Evolutionary conservation across 2,888 invertebrate genomes (phyloP).

Genomic region (Scaptomyza flava): DNA sequence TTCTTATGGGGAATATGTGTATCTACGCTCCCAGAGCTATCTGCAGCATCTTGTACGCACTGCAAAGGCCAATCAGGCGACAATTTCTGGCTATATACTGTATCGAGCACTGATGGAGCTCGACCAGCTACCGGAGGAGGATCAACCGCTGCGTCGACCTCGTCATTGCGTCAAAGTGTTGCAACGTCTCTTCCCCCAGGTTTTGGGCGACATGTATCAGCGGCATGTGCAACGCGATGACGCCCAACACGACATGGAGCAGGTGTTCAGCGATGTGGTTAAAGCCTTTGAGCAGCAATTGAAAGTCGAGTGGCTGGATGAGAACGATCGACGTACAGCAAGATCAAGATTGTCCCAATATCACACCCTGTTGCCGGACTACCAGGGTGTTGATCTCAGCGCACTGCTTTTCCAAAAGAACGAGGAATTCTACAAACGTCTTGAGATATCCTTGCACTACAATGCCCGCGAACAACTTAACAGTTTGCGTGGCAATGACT

Average conservation of each 20-base stretch:
- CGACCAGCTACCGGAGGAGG: slow-evolving; percentile 46
- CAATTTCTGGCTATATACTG: slow-evolving; percentile 78
- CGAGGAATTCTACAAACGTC: slow-evolving; percentile 70
- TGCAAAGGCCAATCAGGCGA: slow-evolving; percentile 55
- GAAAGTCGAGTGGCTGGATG: slow-evolving; percentile 72
- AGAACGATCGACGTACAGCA: slow-evolving; percentile 70
- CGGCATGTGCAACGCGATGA: slow-evolving; percentile 56
- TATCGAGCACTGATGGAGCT: slow-evolving; percentile 71
- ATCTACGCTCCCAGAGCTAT: slow-evolving; percentile 70
- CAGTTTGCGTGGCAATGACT: slow-evolving; percentile 57
- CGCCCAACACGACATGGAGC: slow-evolving; percentile 60
- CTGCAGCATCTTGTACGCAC: slow-evolving; percentile 67
- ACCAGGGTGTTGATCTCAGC: slow-evolving; percentile 60
- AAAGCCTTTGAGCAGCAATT: slow-evolving; percentile 67
- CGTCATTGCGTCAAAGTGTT: slow-evolving; percentile 67
- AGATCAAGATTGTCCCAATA: slow-evolving; percentile 62
- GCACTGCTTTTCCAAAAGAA: slow-evolving; percentile 57
- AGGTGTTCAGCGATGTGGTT: slow-evolving; percentile 64
- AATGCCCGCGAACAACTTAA: slow-evolving; percentile 61
- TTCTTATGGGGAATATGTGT: slow-evolving; percentile 54
- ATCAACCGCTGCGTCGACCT: slow-evolving; percentile 43
- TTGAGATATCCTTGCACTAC: slow-evolving; percentile 61
- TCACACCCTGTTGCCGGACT: slow-evolving; percentile 63
- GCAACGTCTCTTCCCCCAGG: slow-evolving; percentile 75
- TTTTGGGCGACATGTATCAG: slow-evolving; percentile 77